Evolutionary conservation across 2,113 vertebrate species (phyloP).

Genomic region (Menura novaehollandiae): DNA sequence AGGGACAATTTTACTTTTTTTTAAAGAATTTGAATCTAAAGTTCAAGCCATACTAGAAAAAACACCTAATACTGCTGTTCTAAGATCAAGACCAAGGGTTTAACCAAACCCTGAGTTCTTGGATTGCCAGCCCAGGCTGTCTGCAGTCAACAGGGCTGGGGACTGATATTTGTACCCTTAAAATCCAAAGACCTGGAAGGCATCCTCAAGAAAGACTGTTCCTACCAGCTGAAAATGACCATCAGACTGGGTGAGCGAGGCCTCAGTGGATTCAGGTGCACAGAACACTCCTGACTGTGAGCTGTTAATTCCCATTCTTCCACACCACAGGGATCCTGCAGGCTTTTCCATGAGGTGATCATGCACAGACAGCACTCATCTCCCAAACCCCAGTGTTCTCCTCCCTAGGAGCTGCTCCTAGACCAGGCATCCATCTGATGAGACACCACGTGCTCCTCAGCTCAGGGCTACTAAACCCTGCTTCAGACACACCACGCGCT

Average conservation of each 20-base stretch:
- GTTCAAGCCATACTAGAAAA: neutral
- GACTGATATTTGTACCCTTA: neutral
- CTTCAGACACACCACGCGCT: accelerated
- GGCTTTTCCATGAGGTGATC: neutral
- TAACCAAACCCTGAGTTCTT: neutral
- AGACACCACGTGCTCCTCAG: neutral
- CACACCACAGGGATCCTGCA: neutral
- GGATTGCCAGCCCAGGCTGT: neutral
- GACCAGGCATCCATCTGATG: neutral
- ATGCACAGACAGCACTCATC: neutral
- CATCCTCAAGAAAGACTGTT: neutral
- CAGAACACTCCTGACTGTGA: neutral
- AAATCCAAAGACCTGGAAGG: neutral
- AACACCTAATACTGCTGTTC: neutral
- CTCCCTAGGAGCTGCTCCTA: neutral
- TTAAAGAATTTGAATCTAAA: neutral
- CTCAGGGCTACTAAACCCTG: neutral
- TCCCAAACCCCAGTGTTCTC: neutral
- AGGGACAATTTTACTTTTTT: neutral
- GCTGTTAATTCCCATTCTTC: neutral
- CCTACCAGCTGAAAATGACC: neutral
- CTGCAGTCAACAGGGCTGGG: neutral
- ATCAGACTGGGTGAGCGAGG: accelerated
- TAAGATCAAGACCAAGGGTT: neutral
- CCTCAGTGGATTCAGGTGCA: neutral